phyloP scores from a whole-genome alignment of 1,140 invertebrate genomes.

The Polyergus mexicanus region DNA sequence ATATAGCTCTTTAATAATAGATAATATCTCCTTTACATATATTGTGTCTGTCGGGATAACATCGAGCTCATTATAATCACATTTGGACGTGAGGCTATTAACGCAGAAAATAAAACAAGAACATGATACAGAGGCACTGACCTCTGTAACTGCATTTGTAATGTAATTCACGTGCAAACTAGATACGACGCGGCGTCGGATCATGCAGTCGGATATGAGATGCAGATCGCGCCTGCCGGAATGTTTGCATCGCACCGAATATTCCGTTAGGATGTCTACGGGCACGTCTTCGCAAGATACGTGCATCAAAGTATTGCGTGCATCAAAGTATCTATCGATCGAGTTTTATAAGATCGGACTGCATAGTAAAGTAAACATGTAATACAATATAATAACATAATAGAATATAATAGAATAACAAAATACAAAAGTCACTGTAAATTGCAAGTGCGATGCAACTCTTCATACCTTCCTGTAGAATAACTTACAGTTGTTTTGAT shows the following conservation, averaged over 20 bases:
- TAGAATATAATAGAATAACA: not conserved
- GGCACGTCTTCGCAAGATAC: conserved; percentile 47
- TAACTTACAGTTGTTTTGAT: not conserved
- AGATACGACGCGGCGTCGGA: conserved; percentile 42
- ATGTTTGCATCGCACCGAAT: conserved; percentile 62
- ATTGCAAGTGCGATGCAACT: not conserved
- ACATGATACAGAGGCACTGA: conserved; percentile 15
- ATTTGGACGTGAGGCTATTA: conserved; percentile 44
- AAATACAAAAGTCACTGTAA: not conserved
- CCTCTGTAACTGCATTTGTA: conserved; percentile 59
- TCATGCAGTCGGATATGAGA: conserved; percentile 64
- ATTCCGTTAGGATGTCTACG: conserved; percentile 54
- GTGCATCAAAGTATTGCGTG: conserved; percentile 54
- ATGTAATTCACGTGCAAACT: conserved; percentile 64
- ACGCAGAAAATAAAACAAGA: conserved; percentile 52
- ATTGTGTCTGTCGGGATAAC: not conserved
- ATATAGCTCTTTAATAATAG: conserved; percentile 10
- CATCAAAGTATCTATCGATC: conserved; percentile 52
- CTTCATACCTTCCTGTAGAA: not conserved
- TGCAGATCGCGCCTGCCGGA: conserved; percentile 63
- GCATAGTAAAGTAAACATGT: not conserved
- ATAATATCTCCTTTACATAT: not conserved
- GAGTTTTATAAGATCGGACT: conserved; percentile 15
- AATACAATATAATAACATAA: too few species aligned
- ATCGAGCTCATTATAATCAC: conserved; percentile 30